These are phyloP conservation scores for Diglossa cyanea DNA, from an alignment of 2,797 vertebrate species.

Conservation along the genomic window DNA sequence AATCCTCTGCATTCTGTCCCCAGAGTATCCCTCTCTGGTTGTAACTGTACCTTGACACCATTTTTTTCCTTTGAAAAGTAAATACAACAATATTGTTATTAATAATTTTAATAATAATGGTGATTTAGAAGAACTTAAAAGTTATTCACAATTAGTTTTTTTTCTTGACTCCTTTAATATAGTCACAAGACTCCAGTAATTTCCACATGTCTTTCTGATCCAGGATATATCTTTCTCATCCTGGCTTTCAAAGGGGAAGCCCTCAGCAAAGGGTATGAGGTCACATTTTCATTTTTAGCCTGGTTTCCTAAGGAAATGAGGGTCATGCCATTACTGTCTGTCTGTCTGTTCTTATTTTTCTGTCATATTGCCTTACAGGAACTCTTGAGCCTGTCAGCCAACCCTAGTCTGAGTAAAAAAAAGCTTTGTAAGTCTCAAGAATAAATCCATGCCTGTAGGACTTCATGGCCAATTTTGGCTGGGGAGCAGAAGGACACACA, in stretches of 20 bases:
- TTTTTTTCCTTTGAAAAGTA: background rate
- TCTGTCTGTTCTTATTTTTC: conserved; percentile 49
- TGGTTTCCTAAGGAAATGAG: conserved; percentile 56
- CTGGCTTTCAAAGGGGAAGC: conserved; percentile 10
- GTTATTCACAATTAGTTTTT: background rate
- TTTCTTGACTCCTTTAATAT: background rate
- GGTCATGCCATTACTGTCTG: conserved; percentile 21
- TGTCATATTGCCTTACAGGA: conserved; percentile 30
- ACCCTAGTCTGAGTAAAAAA: background rate
- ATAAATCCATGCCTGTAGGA: background rate
- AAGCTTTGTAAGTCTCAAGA: background rate
- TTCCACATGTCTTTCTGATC: background rate
- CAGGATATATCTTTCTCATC: background rate
- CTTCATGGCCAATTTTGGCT: background rate
- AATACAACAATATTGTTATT: background rate
- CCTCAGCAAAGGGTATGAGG: conserved; percentile 37
- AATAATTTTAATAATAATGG: background rate
- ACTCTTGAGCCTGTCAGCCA: background rate
- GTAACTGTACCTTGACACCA: background rate
- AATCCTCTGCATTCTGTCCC: background rate
- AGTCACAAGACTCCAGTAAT: background rate
- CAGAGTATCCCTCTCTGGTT: background rate
- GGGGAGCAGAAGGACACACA: background rate
- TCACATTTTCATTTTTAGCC: conserved; percentile 57
- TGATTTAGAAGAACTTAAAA: background rate